Evolutionary conservation across 2,113 vertebrate species (phyloP), one percentile per base, ranked within the genome.

Genomic region (Chionodraco myersi): DNA sequence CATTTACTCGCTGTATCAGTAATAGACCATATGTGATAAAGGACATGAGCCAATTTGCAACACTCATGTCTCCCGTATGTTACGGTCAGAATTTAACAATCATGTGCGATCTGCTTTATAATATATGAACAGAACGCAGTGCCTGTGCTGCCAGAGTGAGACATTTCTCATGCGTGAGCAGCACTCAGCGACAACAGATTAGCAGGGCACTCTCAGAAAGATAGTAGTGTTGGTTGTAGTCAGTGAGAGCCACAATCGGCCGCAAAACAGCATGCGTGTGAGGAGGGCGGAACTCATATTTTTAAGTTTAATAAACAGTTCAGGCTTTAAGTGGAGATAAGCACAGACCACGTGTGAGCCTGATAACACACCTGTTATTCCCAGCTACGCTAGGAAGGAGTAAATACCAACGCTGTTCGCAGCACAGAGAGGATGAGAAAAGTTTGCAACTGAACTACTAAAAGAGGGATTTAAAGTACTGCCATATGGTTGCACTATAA

Each of bases 121-220:
- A 62, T 53, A 59, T 45, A 70, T 54, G 76, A 78, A 72, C 81
- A 85, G 81, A 86, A 77, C 70, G 82, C 67, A 60, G 61, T 11
- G 21, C 18, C 36, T 36, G 30, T 57, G 76, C 61, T 84, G 80
- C 75, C 60, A 30, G 58, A 75, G 57, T 47, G 60, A 72, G 64
- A 76, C 45, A 51, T 54, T 73, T 71, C 44, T 54, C 49, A 60
- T 47, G 51, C 11, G 58, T 18, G 26, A 48, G 18, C 69, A 48
- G 18, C 69, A 41, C 59, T 77, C 23, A 11, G 59, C 41, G 60
- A 72, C 73, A 75, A 47, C 63, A 75, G 63, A 65, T 65, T 77
- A 83, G 77, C 11, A 8, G 23, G 63, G 26, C 14, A 16, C 70
- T 44, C 30, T 44, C 23, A 36, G 47, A 58, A 80, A 75, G 53